phyloP scores from a whole-genome alignment of 2,888 invertebrate species.

The Galerucella nymphaeae region DNA sequence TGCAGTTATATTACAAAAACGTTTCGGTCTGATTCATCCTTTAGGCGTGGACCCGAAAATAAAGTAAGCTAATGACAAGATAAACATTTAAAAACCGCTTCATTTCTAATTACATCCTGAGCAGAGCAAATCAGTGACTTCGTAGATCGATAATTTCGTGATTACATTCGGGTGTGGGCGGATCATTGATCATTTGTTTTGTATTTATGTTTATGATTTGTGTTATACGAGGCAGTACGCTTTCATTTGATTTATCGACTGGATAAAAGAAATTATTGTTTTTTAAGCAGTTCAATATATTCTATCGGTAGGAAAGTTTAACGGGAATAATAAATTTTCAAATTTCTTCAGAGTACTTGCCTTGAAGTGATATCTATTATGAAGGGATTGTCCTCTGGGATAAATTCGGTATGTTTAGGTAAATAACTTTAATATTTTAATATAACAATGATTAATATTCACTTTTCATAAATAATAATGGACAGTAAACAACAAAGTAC shows the following conservation, averaged over 20 bases:
- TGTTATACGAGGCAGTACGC: not conserved
- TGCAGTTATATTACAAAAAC: slow-evolving; percentile 42
- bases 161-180: slow-evolving; percentile 51
- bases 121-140: slow-evolving; percentile 53
- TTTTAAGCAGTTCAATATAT: not conserved
- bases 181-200: slow-evolving; percentile 46
- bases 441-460: too few relatives aligned
- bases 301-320: not conserved
- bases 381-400: too few relatives aligned
- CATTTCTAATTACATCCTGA: slow-evolving; percentile 50
- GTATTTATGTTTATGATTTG: slow-evolving; percentile 31
- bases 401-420: too few relatives aligned
- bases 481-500: too few relatives aligned
- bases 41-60: slow-evolving; percentile 44
- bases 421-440: too few relatives aligned
- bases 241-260: not conserved
- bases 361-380: too few relatives aligned
- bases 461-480: too few relatives aligned
- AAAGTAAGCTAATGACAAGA: slow-evolving; percentile 28
- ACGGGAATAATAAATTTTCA: not conserved
- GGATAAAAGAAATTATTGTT: not conserved
- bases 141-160: slow-evolving; percentile 54
- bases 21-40: slow-evolving; percentile 53
- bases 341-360: too few relatives aligned
- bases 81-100: slow-evolving; percentile 42